These are phyloP conservation scores for Zaprionus obscuricornis DNA, from an alignment of 2,888 invertebrate genomes.

Conservation along the genomic window DNA sequence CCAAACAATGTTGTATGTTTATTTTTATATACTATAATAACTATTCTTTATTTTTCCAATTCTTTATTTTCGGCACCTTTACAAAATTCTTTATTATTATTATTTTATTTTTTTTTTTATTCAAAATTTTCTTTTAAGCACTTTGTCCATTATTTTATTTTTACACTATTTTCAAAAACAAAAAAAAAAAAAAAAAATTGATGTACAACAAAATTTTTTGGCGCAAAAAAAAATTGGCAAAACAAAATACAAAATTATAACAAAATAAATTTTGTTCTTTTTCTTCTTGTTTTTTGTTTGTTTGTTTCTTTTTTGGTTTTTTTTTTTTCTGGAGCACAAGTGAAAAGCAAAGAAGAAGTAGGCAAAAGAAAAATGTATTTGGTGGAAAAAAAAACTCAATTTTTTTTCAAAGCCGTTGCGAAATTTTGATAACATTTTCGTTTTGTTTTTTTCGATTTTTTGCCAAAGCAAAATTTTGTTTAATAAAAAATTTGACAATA, in stretches of 20 bases:
- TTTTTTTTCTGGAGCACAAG: conserved; percentile 23
- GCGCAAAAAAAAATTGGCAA: conserved; percentile 58
- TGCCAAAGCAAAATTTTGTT: conserved; percentile 52
- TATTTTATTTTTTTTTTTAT: conserved; percentile 41
- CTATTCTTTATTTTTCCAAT: conserved; percentile 17
- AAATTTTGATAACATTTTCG: conserved; percentile 34
- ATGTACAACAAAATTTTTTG: conserved; percentile 45
- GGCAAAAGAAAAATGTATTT: conserved; percentile 47
- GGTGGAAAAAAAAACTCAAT: conserved; percentile 15
- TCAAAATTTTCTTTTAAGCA: conserved; percentile 58
- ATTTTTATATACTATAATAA: conserved; percentile 26
- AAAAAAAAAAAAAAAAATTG: conserved; percentile 16
- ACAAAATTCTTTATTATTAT: conserved; percentile 43
- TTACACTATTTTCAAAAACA: no score
- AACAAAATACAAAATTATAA: conserved; percentile 19
- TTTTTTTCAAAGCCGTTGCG: conserved; percentile 10
- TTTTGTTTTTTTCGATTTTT: conserved; percentile 46
- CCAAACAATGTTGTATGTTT: conserved; percentile 52
- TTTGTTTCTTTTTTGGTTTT: conserved; percentile 57
- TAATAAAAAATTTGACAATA: conserved; percentile 23
- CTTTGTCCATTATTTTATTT: conserved; percentile 32
- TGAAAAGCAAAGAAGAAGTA: conserved; percentile 55
- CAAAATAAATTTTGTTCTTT: conserved; percentile 32
- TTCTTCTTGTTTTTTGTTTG: conserved; percentile 37
- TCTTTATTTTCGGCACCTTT: conserved; percentile 29